phyloP scores from a whole-genome alignment of 2,113 vertebrate genomes.

The Lagenorhynchus albirostris region DNA sequence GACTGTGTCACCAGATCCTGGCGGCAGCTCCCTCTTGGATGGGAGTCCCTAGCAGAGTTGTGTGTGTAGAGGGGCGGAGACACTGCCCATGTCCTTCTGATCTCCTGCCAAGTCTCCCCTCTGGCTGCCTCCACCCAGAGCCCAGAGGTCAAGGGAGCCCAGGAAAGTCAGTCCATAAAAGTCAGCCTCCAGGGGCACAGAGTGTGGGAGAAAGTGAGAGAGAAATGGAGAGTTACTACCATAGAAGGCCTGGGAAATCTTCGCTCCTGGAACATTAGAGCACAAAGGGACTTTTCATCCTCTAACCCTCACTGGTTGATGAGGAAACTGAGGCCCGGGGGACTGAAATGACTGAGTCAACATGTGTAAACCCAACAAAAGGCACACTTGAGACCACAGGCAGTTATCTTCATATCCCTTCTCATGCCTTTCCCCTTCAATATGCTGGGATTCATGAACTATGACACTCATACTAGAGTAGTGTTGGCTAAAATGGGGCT shows the following conservation, averaged over 20 bases:
- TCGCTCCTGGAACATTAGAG: neutral
- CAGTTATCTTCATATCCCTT: neutral
- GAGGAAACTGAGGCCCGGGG: neutral
- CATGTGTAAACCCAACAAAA: neutral
- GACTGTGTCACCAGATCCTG: neutral
- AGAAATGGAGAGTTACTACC: neutral
- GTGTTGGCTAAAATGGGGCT: neutral
- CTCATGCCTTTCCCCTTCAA: neutral
- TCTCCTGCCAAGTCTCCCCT: neutral
- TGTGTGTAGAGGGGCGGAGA: neutral
- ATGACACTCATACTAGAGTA: neutral
- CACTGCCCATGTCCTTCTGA: neutral
- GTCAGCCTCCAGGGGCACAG: neutral
- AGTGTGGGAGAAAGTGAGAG: neutral
- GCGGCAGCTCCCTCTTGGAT: neutral
- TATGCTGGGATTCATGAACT: neutral
- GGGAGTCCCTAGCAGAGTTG: no score
- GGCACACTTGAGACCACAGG: neutral
- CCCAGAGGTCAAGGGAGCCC: neutral
- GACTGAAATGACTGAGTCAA: neutral
- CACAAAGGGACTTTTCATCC: neutral
- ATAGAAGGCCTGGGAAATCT: neutral
- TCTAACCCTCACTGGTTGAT: neutral
- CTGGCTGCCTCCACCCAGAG: neutral
- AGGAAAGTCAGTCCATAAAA: neutral